Base-by-base conservation (phyloP, 2,797 vertebrate species). In the Lutjanus argentimaculatus region DNA sequence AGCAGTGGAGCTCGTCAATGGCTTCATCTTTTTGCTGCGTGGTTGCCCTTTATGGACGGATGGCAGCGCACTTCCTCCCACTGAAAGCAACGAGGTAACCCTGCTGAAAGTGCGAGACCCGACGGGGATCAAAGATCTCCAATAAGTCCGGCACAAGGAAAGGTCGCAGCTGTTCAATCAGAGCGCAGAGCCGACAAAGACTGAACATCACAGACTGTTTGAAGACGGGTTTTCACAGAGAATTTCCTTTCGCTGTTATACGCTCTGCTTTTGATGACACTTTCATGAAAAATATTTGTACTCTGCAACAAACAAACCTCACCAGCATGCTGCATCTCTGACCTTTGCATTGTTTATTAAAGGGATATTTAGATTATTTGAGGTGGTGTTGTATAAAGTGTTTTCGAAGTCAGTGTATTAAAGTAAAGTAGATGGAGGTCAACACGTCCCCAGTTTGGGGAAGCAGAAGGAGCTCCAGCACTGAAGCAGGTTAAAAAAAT, bases 91-190 rank as follows among this genome's bases (percentile, higher is more conserved):
- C 73, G 82, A 80, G 76, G 79, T 66, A 66, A 77, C 66, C 73
- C 62, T 8, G 22, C 63, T 59, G 51, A 46, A 72, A 71, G 80
- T 6, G 8, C 0, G 16, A 62, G 77, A 66, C 30, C 17, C 43
- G 25, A 69, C 53, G 7, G 82, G 80, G 82, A 91, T 85, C 85
- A 91, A 84, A 86, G 85, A 90, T 79, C 79, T 90, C 83, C 67
- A 83, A 78, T 80, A 82, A 79, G 82, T 69, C 74, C 2, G 7
- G 52, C 12, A 7, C 80, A 58, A 76, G n/a, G 52, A 87, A 91
- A 91, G 90, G 90, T 88, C 40, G 19, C 79, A 75, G 83, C 81
- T 73, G 83, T 82, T 88, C 83, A 75, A 83, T 86, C 77, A 79
- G 77, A 81, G 43, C 61, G 7, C 25, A 3, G 40, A 4, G 65